A percentile compares a stretch with the other conserved stretches of the same genome.
phyloP scores from a whole-genome alignment of 2,113 vertebrate species.

The Urocynchramus pylzowi region DNA sequence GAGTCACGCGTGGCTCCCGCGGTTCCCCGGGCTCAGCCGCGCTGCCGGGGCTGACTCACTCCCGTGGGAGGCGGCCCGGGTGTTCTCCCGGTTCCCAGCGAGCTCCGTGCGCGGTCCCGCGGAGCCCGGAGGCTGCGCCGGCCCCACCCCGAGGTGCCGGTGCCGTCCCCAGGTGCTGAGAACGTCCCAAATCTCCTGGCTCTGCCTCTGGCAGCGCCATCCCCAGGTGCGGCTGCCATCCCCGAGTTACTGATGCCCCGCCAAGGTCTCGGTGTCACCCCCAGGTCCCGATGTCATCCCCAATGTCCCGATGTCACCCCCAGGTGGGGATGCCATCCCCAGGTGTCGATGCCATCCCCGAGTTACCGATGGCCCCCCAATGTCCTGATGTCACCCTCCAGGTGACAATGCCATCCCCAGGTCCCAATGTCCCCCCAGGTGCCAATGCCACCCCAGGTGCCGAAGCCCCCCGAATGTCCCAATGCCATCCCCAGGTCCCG shows the following conservation, averaged over 20 bases:
- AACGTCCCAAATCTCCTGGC: neutral
- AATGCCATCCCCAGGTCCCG: accelerated
- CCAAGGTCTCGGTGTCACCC: no score
- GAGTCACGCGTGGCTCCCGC: slow-evolving; percentile 14
- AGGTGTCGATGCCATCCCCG: no score
- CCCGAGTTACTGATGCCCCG: no score
- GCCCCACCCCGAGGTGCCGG: neutral
- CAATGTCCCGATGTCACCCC: no score
- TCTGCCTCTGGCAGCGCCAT: neutral
- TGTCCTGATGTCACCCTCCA: no score
- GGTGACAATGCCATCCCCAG: no score
- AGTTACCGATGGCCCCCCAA: no score
- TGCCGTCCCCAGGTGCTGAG: no score
- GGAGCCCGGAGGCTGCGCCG: neutral
- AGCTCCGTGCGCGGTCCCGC: neutral
- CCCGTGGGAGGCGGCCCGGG: neutral
- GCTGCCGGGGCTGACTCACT: neutral
- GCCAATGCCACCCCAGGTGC: neutral
- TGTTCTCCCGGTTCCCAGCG: neutral
- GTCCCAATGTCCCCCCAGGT: no score
- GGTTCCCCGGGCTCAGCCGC: neutral
- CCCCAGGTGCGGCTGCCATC: neutral
- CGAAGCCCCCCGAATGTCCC: accelerated
- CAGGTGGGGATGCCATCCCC: neutral
- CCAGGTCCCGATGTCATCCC: neutral